Evolutionary conservation across 2,797 vertebrate species (phyloP), one percentile per base, ranked within the genome.

Genomic region (Scolopax bukidnonensis): DNA sequence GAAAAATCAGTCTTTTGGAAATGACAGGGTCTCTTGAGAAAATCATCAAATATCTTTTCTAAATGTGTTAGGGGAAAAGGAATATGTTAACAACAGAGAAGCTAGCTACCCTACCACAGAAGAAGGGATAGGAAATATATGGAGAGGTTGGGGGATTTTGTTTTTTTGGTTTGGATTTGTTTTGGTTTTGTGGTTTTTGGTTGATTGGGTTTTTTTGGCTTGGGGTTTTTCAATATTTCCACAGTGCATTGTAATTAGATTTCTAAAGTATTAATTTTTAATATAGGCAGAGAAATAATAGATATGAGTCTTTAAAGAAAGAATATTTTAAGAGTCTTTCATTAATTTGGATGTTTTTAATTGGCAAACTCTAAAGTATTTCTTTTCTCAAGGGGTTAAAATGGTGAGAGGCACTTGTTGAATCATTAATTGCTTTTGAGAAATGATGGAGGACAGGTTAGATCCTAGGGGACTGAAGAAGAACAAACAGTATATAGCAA

Each of bases 341-440:
- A 28, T 74, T 94, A 94, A 45, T 12, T 63, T 73, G 9, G 5
- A 3, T 6, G 9, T 8, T 79, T 69, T 85, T 76, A 93, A 74
- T 56, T 84, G 16, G 23, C 7, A 79, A 73, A 61, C 30, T 90
- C 16, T 45, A 43, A 59, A 43, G 12, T 73, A 4, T 28, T 81
- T 87, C 78, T 87, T 64, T 53, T 32, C 77, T 70, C 56, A 73
- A 73, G n/a, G 11, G 2, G 16, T 91, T 77, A 61, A 63, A 84
- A 75, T 30, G 12, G 5, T 33, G 21, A 61, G 17, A 79, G 6
- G 14, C 11, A 51, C 11, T 79, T 91, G 96, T 91, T 89, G 47
- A 89, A 79, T 82, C 67, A 56, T 70, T 87, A 83, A 80, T 92
- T 91, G 54, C 32, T 84, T 87, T 54, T 70, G 64, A 89, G 60